Percentiles rank a stretch among this genome's conserved stretches.
Evolutionary conservation across 2,888 invertebrate species (phyloP).

Genomic region (Aphodius granarius): DNA sequence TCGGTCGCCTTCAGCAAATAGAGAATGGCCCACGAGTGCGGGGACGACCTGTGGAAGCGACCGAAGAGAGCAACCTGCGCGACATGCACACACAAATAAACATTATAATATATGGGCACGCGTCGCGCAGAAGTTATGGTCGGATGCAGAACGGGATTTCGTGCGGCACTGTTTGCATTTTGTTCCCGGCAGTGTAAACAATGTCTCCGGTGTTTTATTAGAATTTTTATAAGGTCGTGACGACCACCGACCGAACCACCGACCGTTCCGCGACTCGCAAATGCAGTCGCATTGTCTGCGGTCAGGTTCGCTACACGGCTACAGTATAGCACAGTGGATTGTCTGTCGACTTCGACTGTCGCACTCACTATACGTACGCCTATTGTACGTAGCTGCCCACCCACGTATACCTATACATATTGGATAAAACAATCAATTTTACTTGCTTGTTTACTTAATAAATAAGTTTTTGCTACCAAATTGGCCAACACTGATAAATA

Average conservation of each 20-base stretch:
- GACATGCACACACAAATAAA: slow-evolving; percentile 17
- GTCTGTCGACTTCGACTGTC: not conserved
- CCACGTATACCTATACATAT: too few relatives aligned
- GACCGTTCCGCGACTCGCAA: slow-evolving; percentile 24
- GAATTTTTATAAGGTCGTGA: slow-evolving; percentile 46
- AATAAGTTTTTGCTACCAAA: not conserved
- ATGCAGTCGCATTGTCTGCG: slow-evolving; percentile 42
- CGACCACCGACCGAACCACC: slow-evolving; percentile 28
- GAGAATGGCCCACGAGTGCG: not conserved
- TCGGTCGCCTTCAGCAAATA: not conserved
- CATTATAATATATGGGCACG: slow-evolving; percentile 16
- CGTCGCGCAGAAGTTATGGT: slow-evolving; percentile 24
- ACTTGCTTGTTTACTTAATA: not conserved
- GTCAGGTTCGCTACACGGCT: slow-evolving; percentile 35
- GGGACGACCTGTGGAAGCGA: not conserved
- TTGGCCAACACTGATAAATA: not conserved
- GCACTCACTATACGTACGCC: not conserved
- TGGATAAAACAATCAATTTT: too few relatives aligned
- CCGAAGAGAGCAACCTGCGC: not conserved
- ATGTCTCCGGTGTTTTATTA: slow-evolving; percentile 46
- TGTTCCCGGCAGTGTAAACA: slow-evolving; percentile 47
- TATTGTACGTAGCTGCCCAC: not conserved
- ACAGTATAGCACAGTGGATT: not conserved
- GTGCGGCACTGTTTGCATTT: slow-evolving; percentile 41
- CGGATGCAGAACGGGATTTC: slow-evolving; percentile 30